Base-by-base conservation (phyloP, 37 sponge, comb jelly and placozoan species). In the Beroe ovata region DNA sequence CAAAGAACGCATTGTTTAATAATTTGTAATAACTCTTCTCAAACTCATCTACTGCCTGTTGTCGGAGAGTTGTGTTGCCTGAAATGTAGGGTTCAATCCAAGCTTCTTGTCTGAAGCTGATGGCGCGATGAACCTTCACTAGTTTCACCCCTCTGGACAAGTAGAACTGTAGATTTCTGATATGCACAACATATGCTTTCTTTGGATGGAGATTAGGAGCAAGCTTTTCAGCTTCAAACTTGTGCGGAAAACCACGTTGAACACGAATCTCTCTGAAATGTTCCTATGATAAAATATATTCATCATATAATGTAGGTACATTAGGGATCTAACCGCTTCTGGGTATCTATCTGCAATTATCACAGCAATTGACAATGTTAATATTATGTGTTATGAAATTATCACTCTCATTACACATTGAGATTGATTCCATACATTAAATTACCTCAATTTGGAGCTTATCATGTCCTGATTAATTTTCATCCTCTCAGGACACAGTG, bases 61-160 rank as follows among this genome's bases (percentile, higher is more conserved):
- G 60, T 60, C 89, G 18, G 29, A 88, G 36, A 20, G 21, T 32
- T 6, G 89, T 88, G 33, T 88, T 88, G 4, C 22, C 89, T 21
- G 62, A 23, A 8, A 88, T 88, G 59, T 88, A 88, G 11, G 89
- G 89, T 8, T 42, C 62, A 60, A 88, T 88, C 89, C 89, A 88
- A 2, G 89, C 89, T n/a, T 88, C 61, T 60, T 88, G 89, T 36
- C 62, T 22, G 35, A 88, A 88, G 19, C 36, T 21, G 25, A 88
- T 28, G 14, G 38, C 62, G 8, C 89, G 89, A 25, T 47, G 60
- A 42, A 88, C 61, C 22, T 28, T 60, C 18, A 6, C 32, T 22
- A 88, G 89, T n/a, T 4, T 60, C 3, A 60, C 62, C 23, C 89
- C 89, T 36, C 26, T 22, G n/a, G n/a, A 21, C 61, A 88, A 37